A percentile compares a stretch with the other conserved stretches of the same genome.
These are phyloP conservation scores for Adelges cooleyi DNA, from an alignment of 1,140 invertebrate genomes.

Conservation along the genomic window DNA sequence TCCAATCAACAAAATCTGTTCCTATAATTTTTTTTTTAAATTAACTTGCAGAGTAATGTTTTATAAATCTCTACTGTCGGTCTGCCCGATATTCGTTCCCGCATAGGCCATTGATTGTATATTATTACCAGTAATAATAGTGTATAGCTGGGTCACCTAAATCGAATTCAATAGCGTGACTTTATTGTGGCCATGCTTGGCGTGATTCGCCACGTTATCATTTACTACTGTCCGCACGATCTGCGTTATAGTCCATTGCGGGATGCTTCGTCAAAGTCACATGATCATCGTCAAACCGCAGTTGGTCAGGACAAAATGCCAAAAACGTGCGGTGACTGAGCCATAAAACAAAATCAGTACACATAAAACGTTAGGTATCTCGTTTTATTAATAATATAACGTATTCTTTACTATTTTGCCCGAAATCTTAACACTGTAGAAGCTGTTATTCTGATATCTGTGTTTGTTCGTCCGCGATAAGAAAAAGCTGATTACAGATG, in stretches of 20 bases:
- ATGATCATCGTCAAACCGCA: neutral
- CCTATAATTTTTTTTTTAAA: too few species aligned
- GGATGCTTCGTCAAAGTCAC: neutral
- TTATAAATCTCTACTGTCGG: too few species aligned
- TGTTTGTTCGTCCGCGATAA: neutral
- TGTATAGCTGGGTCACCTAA: slow-evolving; percentile 1
- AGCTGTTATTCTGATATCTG: neutral
- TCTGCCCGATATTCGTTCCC: neutral
- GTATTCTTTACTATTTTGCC: too few species aligned
- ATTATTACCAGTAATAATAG: neutral
- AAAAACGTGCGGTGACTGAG: neutral
- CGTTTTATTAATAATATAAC: neutral
- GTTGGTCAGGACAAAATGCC: neutral
- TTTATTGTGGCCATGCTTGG: neutral
- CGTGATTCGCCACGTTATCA: neutral
- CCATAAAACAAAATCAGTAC: neutral
- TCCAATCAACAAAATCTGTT: too few species aligned
- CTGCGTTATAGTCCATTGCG: neutral
- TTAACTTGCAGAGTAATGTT: too few species aligned
- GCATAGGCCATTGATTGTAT: neutral
- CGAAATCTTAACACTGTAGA: too few species aligned
- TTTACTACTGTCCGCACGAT: neutral
- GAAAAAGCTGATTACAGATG: too few species aligned
- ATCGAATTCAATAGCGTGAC: neutral
- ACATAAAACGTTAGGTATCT: neutral